Percentiles rank a stretch among this genome's conserved stretches.
These are phyloP conservation scores for Hyposoter didymator DNA, from an alignment of 2,888 invertebrate genomes.

Conservation along the genomic window DNA sequence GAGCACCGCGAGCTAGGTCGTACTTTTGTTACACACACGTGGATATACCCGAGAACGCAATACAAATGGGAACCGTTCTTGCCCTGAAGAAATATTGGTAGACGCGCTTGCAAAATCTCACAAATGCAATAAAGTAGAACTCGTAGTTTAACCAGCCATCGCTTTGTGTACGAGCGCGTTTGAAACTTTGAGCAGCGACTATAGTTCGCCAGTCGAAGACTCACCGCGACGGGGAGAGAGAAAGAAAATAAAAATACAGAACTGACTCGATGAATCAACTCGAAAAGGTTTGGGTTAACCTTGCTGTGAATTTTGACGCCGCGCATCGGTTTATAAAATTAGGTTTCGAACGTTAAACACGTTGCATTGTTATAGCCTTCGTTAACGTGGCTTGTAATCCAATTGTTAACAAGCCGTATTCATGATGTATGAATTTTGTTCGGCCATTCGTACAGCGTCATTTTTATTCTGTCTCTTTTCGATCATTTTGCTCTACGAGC, in stretches of 20 bases:
- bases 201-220: background rate
- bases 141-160: slow-evolving; percentile 24
- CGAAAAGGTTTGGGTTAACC: background rate
- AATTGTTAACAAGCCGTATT: slow-evolving; percentile 36
- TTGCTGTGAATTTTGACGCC: slow-evolving; percentile 19
- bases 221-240: background rate
- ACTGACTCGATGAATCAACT: background rate
- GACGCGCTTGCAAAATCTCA: slow-evolving; percentile 53
- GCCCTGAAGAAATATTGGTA: slow-evolving; percentile 11
- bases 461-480: slow-evolving; percentile 7
- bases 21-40: slow-evolving; percentile 25
- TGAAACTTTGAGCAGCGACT: slow-evolving; percentile 21
- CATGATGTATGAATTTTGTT: slow-evolving; percentile 9
- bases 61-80: background rate
- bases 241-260: background rate
- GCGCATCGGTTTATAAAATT: slow-evolving; percentile 27
- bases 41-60: background rate
- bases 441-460: slow-evolving; percentile 8
- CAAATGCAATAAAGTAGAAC: slow-evolving; percentile 27
- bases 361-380: slow-evolving; percentile 36
- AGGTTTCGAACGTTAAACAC: slow-evolving; percentile 34
- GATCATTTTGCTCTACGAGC: background rate
- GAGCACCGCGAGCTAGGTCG: slow-evolving; percentile 35
- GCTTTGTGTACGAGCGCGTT: slow-evolving; percentile 25
- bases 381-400: slow-evolving; percentile 31